Evolutionary conservation across 64 coral and sea anemone genomes (phyloP), one percentile per base, ranked within the genome.

Genomic region (Anthopleura sola): DNA sequence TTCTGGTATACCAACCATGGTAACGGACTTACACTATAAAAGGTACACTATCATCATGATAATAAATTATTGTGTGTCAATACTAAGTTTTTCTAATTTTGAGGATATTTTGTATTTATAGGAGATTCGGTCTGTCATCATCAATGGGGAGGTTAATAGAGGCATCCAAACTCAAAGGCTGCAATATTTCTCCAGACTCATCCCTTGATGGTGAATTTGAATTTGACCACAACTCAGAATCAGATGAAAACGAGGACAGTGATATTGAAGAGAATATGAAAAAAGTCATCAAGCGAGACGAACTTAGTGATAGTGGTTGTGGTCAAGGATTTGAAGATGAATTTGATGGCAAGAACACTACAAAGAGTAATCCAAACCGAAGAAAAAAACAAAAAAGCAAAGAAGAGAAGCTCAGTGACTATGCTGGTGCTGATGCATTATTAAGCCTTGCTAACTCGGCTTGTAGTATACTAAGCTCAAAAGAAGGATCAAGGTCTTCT

Each of bases 131-230:
- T 29, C 36, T 97, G 54, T 97, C 94, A 33, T 51, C 90, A 38
- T 97, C 94, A n/a, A 83, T 97, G 23, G 90, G 88, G 29, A 75
- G 86, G 62, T 74, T 68, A 58, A 40, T 86, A 31, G 78, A 86
- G 31, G 85, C 80, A 48, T 60, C 82, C 21, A 83, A 83, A 49
- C 55, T 83, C 29, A 83, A 83, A 38, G 55, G 47, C 50, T 60
- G 82, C 55, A 89, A 87, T 56, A 97, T 97, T 19, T 97, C 94
- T 7, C 94, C 94, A 10, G 94, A 92, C 71, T 97, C 94, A 6
- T 97, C 94, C 24, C 85, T 97, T 36, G 94, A 97, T 84, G 94
- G 94, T 33, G 94, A 97, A 76, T 97, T 92, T 69, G 94, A 97
- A 83, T 97, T 97, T 93, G 94, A 97, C 62, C 94, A 90, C 69